Percentiles rank a stretch among this genome's conserved stretches.
Conservation (phyloP, 2,797 vertebrate species). For the Anolis apletophallus region DNA sequence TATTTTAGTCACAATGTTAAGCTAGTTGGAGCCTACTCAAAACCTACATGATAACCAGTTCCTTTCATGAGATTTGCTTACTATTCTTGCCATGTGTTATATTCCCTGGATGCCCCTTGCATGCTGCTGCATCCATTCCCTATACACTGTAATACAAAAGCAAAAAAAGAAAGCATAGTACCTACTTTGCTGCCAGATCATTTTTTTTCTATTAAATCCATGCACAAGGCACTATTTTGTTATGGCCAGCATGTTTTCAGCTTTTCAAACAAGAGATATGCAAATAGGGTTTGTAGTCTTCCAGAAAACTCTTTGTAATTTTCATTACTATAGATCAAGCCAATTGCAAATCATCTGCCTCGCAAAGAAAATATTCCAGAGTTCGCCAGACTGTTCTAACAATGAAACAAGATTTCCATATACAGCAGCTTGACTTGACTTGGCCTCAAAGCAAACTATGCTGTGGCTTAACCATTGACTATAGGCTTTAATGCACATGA, state of each 20-base stretch:
- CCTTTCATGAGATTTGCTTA: background rate
- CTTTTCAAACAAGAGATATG: slow-evolving; percentile 38
- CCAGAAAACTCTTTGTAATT: slow-evolving; percentile 39
- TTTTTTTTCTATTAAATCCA: slow-evolving; percentile 21
- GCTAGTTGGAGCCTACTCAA: background rate
- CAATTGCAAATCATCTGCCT: slow-evolving; percentile 22
- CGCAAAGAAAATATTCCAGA: slow-evolving; percentile 4
- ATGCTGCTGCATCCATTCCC: background rate
- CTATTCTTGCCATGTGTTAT: background rate
- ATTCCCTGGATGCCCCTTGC: background rate
- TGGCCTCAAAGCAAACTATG: background rate
- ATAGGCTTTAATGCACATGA: slow-evolving; percentile 6
- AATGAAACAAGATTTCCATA: background rate
- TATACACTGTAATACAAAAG: background rate
- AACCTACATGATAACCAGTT: background rate
- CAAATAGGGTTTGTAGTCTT: slow-evolving; percentile 32
- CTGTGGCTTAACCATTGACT: background rate
- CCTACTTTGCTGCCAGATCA: too few relatives aligned
- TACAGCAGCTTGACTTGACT: background rate
- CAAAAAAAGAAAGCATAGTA: background rate
- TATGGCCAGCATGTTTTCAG: background rate
- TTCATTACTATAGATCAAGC: slow-evolving; percentile 11
- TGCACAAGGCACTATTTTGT: slow-evolving; percentile 24
- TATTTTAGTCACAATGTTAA: too few relatives aligned
- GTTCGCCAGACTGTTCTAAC: background rate